Base-by-base conservation (phyloP, 1,140 invertebrate genomes). In the Hyles vespertilio region DNA sequence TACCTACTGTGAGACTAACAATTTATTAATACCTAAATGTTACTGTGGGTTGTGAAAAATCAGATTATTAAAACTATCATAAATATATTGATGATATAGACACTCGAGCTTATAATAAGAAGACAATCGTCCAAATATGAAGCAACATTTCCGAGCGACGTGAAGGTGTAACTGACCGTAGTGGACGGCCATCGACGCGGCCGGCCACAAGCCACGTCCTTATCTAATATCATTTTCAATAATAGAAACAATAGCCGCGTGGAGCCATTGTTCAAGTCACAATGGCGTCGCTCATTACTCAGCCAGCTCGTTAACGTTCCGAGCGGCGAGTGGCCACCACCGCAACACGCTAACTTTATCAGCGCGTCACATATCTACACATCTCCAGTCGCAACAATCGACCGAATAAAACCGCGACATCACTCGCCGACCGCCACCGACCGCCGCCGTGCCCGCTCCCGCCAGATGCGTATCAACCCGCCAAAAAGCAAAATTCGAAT, bases 261-360 rank as follows among this genome's bases (percentile, higher is more conserved):
- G 72, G 66, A 71, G 63, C 76, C 74, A 85, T 85, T 85, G 84
- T 85, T 81, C 74, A 79, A 69, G 74, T 70, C 74, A 84, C 84
- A 84, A 87, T 83, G 74, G 79, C 76, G 59, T 65, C 73, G 71
- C 81, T 84, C 79, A 85, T 87, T 85, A 87, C 84, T 85, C 84
- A 87, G 70, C 36, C 65, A 61, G 72, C 82, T 87, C 82, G 84
- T 87, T 87, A 87, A 84, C 81, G 81, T 78, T 70, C 61, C 71
- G 70, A 63, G 22, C 22, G 22, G 22, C 22, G 22, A 22, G 22
- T 22, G 22, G 22, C 22, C 22, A 22, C 79, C 75, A 72, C 76
- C 74, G 74, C 81, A 77, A 78, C 79, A 83, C 81, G 81, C 79
- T 84, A 85, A 85, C 84, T 87, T 87, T 87, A 87, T 87, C 84